These are phyloP conservation scores for Campoletis raptor DNA, from an alignment of 2,888 invertebrate genomes.

Conservation along the genomic window DNA sequence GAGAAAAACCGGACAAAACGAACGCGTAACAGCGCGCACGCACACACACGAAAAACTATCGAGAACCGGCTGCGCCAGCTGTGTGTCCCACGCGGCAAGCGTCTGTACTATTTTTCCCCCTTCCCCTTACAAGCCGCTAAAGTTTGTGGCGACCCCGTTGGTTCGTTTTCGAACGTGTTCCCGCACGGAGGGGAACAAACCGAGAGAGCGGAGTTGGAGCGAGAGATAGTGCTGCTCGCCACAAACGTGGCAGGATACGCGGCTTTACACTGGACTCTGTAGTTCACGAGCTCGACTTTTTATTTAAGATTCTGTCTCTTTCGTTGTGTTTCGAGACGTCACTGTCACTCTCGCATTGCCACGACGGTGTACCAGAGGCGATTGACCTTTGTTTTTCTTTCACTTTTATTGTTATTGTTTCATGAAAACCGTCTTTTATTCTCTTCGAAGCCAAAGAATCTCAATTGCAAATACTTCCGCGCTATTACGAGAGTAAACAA, in stretches of 20 bases:
- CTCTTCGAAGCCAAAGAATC: not conserved
- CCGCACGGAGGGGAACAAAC: constrained; percentile 11
- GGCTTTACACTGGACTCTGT: not conserved
- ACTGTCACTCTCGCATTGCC: constrained; percentile 2
- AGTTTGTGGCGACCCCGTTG: constrained; percentile 34
- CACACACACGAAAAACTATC: constrained; percentile 59
- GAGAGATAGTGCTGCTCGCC: constrained; percentile 3
- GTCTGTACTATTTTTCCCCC: constrained; percentile 58
- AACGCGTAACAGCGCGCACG: constrained; percentile 43
- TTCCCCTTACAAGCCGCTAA: constrained; percentile 1
- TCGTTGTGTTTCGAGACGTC: constrained; percentile 11
- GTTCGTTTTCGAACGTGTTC: constrained; percentile 35
- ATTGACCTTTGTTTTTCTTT: constrained; percentile 25
- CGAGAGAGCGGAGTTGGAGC: constrained; percentile 1
- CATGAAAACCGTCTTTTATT: not conserved
- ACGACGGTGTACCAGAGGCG: not conserved
- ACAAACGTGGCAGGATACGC: constrained; percentile 14
- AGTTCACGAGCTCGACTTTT: constrained; percentile 17
- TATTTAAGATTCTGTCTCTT: constrained; percentile 46
- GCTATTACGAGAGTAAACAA: not conserved
- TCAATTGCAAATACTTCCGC: not conserved
- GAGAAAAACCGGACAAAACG: constrained; percentile 41
- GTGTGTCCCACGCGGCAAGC: constrained; percentile 66
- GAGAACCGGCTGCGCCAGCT: constrained; percentile 70
- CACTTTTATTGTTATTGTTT: not conserved